Evolutionary conservation across 2,113 vertebrate genomes (phyloP).

Genomic region (Dolichotis patagonum): DNA sequence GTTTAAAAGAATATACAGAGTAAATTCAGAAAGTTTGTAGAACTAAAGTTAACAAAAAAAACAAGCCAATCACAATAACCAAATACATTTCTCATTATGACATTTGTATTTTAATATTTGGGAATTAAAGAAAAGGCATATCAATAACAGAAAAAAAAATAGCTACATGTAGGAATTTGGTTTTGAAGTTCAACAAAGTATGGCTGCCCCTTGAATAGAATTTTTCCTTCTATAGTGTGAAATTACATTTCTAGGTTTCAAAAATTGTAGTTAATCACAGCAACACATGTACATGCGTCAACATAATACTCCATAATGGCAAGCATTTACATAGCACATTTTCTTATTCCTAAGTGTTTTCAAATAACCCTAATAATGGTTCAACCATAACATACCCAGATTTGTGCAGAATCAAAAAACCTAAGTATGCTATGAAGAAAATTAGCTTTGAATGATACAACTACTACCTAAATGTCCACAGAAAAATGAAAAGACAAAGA

Average conservation of each 20-base stretch:
- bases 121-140: not conserved
- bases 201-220: not conserved
- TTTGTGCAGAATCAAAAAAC: not conserved
- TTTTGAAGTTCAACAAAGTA: constrained; percentile 11
- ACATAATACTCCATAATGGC: too few species aligned
- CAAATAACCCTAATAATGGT: not conserved
- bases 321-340: too few species aligned
- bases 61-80: constrained; percentile 7
- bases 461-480: not conserved
- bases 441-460: not conserved
- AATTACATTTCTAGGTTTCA: constrained; percentile 25
- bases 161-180: not conserved
- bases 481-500: not conserved
- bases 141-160: not conserved
- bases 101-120: not conserved
- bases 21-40: not conserved
- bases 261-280: constrained; percentile 3
- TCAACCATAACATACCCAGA: not conserved
- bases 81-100: not conserved
- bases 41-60: constrained; percentile 36
- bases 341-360: not conserved
- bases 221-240: constrained; percentile 11
- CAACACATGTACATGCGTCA: not conserved
- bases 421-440: not conserved
- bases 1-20: constrained; percentile 6